A percentile compares a stretch with the other conserved stretches of the same genome.
Evolutionary conservation across 2,113 vertebrate genomes (phyloP).

Genomic region (Sapajus apella): DNA sequence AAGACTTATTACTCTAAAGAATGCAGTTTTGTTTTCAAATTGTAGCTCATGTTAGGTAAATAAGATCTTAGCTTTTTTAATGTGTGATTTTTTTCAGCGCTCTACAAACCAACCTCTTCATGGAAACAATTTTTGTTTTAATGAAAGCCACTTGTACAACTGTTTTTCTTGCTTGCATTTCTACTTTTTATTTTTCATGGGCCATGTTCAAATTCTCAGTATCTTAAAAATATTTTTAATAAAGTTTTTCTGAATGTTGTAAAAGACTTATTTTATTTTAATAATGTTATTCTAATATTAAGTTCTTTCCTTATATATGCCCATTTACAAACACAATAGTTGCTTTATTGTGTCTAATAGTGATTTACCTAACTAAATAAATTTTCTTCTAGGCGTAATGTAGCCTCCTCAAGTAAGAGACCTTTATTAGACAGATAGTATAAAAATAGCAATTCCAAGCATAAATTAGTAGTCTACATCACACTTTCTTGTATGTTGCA

Average conservation of each 20-base stretch:
- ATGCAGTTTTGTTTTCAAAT: slow-evolving; percentile 4
- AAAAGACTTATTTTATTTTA: background rate
- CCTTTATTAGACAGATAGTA: background rate
- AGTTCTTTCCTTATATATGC: background rate
- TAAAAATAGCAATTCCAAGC: background rate
- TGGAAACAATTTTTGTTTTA: background rate
- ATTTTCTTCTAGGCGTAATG: background rate
- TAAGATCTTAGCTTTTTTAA: background rate
- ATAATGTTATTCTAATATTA: background rate
- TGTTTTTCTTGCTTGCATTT: background rate
- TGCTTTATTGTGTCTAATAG: background rate
- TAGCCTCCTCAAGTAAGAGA: background rate
- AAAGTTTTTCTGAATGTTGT: background rate
- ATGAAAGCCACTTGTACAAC: background rate
- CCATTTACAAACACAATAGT: background rate
- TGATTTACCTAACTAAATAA: background rate
- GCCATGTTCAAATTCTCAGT: background rate
- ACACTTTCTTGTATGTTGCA: background rate
- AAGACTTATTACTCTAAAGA: background rate
- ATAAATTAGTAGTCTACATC: background rate
- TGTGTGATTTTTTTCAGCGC: background rate
- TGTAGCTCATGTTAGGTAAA: background rate
- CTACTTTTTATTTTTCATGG: background rate
- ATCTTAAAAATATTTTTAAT: background rate
- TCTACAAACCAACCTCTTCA: background rate